A percentile compares a stretch with the other conserved stretches of the same genome.
Conservation (phyloP, 2,797 vertebrate genomes). For the Dipus sagitta region DNA sequence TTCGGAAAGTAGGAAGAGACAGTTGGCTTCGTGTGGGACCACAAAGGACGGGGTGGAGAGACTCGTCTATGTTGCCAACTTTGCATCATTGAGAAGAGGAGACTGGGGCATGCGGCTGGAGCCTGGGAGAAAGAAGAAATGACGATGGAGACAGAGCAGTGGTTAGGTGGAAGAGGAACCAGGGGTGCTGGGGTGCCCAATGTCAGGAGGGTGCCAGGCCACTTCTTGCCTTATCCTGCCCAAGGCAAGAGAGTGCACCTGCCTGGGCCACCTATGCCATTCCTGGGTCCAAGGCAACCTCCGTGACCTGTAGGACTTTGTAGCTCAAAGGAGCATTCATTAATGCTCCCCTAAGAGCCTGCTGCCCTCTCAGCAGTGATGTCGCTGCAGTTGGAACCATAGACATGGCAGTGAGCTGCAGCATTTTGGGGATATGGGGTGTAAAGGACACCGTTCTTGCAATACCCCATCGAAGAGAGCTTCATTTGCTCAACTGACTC, state of each 20-base stretch:
- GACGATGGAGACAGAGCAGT: background rate
- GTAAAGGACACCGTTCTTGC: background rate
- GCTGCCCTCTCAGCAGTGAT: background rate
- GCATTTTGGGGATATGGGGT: no score
- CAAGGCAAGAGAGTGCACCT: background rate
- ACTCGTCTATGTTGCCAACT: background rate
- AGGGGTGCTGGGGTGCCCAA: background rate
- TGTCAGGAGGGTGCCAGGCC: background rate
- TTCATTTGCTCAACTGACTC: background rate
- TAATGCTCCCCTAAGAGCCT: background rate
- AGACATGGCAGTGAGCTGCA: no score
- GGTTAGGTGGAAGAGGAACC: background rate
- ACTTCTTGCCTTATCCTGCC: background rate
- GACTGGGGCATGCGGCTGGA: background rate
- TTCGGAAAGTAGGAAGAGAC: background rate
- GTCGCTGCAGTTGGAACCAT: background rate
- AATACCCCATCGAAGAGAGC: no score
- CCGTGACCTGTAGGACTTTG: no score
- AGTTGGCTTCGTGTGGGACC: background rate
- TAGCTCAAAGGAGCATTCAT: background rate
- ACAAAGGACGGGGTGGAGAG: background rate
- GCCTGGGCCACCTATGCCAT: background rate
- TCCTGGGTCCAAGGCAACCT: background rate
- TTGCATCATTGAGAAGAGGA: background rate
- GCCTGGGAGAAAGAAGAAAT: constrained; percentile 38